These are phyloP conservation scores for Tamandua tetradactyla DNA, from an alignment of 2,797 vertebrate species.

Conservation along the genomic window DNA sequence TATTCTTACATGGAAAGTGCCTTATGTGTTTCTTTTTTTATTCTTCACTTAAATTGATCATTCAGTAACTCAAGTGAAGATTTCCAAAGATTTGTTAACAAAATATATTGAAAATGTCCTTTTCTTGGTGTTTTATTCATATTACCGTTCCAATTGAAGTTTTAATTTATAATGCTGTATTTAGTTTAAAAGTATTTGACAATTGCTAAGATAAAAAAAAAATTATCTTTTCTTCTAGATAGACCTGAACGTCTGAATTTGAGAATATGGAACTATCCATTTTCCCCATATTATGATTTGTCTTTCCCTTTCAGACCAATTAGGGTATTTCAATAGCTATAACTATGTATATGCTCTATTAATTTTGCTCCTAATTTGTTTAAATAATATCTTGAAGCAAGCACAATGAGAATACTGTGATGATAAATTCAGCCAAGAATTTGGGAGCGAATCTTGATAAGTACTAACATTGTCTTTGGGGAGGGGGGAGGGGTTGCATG, in stretches of 20 bases:
- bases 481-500: too few relatives aligned
- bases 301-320: background rate
- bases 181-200: background rate
- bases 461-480: too few relatives aligned
- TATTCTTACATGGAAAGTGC: background rate
- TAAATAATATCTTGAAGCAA: background rate
- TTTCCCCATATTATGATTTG: background rate
- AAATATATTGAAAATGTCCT: background rate
- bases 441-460: background rate
- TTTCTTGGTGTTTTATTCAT: background rate
- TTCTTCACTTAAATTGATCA: background rate
- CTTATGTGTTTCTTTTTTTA: background rate
- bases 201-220: background rate
- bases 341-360: background rate
- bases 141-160: background rate
- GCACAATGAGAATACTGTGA: background rate
- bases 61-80: background rate
- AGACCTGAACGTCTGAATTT: background rate
- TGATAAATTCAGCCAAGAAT: background rate
- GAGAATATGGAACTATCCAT: background rate
- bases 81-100: background rate
- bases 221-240: background rate
- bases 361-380: background rate
- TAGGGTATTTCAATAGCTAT: background rate
- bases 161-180: background rate